Evolutionary conservation across 2,113 vertebrate species (phyloP).

Genomic region (Sinocyclocheilus maitianheensis): DNA sequence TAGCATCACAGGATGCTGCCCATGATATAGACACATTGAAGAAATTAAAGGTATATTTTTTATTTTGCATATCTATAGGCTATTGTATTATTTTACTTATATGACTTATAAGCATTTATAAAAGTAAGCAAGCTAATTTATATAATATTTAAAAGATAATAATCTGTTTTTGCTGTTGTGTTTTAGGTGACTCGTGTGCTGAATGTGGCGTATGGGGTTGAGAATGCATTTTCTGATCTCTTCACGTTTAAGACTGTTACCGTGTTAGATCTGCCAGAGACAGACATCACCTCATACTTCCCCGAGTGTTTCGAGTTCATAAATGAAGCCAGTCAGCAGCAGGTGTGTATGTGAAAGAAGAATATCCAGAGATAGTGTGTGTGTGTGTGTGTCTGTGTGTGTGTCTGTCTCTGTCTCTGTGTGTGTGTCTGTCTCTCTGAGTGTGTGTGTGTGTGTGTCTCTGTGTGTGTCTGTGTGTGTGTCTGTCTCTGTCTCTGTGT

Average conservation of each 20-base stretch:
- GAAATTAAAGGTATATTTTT: conserved; percentile 79
- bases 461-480: neutral
- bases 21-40: conserved; percentile 85
- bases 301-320: conserved; percentile 86
- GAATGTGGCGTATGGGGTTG: conserved; percentile 90
- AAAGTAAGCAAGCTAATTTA: neutral
- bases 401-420: neutral
- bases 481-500: neutral
- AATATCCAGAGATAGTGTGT: neutral
- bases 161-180: neutral
- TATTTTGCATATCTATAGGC: too few species aligned
- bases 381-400: neutral
- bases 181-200: conserved; percentile 90
- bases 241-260: conserved; percentile 74
- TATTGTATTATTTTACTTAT: conserved; percentile 10
- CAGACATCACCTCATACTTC: conserved; percentile 83
- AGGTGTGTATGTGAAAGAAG: conserved; percentile 63
- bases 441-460: neutral
- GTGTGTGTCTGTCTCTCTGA: neutral
- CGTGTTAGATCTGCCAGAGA: conserved; percentile 92
- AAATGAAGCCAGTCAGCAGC: conserved; percentile 74
- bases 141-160: neutral
- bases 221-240: conserved; percentile 82
- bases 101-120: conserved; percentile 1
- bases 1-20: conserved; percentile 93